Evolutionary conservation across 1,140 invertebrate species (phyloP), one percentile per base, ranked within the genome.

Genomic region (Temnothorax curvispinosus): DNA sequence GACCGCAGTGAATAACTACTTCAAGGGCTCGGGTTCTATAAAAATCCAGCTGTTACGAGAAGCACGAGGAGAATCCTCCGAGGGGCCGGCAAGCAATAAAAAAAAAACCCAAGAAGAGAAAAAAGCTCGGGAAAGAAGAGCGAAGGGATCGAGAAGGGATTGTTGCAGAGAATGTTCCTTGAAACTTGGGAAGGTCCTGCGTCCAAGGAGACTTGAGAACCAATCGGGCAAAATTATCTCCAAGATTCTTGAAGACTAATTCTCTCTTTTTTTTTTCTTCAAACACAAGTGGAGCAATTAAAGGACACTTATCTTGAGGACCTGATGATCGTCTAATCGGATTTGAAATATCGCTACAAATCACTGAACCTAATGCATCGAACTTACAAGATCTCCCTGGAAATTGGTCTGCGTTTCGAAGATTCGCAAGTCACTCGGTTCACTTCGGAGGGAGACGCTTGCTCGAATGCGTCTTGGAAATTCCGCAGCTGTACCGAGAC

Each of bases 21-120:
- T 27, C n/a, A 44, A 84, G 80, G 32, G 15, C 6, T 82, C 41
- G 67, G 67, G 18, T 84, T 84, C 80, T 84, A 84, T 75, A 84
- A 84, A 84, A 84, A 75, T 82, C 41, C 54, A 21, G 52, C 41
- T 47, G 65, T 0, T 27, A 27, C 38, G 65, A 72, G 21, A 44
- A 56, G n/a, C 47, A 58, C 78, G 38, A 74, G 38, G 18, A 44
- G 27, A 60, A 82, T 82, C 67, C 41, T 74, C 15, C 21, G 5
- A 69, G 8, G 47, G 47, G 15, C 65, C n/a, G 44, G 18, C 38
- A 11, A 56, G 21, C n/a, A 8, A 69, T 27, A 69, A 67, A 41
- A 69, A 44, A 21, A 41, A 38, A 41, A 21, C 21, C 7, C 9
- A n/a, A 9, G 32, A 64, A 5, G n/a, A 38, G 1, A 67, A 67